Conservation (phyloP, 2,888 invertebrate species). For the Camptogramma bilineatum region DNA sequence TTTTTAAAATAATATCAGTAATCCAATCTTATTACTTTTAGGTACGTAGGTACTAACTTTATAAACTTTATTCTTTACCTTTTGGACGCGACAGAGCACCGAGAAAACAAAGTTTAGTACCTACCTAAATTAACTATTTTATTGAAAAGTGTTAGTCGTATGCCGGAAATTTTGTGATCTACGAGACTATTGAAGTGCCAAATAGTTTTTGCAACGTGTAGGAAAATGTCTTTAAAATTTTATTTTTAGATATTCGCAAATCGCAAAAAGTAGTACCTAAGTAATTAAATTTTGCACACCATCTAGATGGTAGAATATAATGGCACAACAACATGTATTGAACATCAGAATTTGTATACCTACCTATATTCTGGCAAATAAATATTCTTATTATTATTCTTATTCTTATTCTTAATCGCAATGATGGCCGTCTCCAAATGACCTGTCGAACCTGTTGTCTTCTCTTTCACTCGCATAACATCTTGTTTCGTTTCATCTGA, state of each 20-base stretch:
- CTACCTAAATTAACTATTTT: neutral
- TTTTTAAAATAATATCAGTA: too few species aligned
- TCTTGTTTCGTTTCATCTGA: conserved; percentile 13
- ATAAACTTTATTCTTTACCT: neutral
- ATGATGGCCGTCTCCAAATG: conserved; percentile 23
- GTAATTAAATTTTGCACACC: too few species aligned
- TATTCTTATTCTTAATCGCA: too few species aligned
- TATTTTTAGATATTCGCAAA: conserved; percentile 33
- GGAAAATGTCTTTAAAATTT: conserved; percentile 24
- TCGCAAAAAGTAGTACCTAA: too few species aligned
- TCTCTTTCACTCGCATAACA: conserved; percentile 21
- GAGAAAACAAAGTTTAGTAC: neutral
- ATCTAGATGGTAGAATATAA: too few species aligned
- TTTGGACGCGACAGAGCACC: neutral
- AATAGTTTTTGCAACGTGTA: conserved; percentile 18
- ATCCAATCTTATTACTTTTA: neutral
- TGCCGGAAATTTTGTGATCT: conserved; percentile 20
- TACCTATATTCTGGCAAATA: too few species aligned
- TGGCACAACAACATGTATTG: too few species aligned
- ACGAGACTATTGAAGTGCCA: conserved; percentile 20
- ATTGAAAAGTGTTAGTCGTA: neutral
- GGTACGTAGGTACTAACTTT: neutral
- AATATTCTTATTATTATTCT: too few species aligned
- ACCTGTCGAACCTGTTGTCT: conserved; percentile 40
- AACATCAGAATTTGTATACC: too few species aligned